Conservation (phyloP, 2,113 vertebrate species). For the Ornithorhynchus anatinus region DNA sequence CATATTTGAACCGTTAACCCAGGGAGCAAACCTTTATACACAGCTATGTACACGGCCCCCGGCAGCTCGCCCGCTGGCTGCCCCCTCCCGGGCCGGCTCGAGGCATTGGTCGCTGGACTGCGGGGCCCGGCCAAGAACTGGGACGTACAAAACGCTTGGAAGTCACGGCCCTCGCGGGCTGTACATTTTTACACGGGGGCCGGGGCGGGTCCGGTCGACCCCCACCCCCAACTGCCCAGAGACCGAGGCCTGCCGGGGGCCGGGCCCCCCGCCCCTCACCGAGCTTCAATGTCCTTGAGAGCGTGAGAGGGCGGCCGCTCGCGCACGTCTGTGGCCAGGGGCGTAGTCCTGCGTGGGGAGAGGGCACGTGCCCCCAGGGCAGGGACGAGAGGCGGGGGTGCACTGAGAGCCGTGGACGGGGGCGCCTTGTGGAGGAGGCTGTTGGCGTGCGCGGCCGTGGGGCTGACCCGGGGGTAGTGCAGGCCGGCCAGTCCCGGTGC, state of each 20-base stretch:
- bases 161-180: slow-evolving; percentile 74
- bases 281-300: slow-evolving; percentile 97
- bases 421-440: slow-evolving; percentile 93
- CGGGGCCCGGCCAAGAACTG: too few species aligned
- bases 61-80: too few species aligned
- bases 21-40: slow-evolving; percentile 85
- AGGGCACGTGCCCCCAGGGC: slow-evolving; percentile 85
- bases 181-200: slow-evolving; percentile 72
- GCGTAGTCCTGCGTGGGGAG: slow-evolving; percentile 94
- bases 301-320: slow-evolving; percentile 88
- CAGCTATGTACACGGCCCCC: slow-evolving; percentile 85
- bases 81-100: too few species aligned
- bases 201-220: not conserved
- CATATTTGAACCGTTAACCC: slow-evolving; percentile 96
- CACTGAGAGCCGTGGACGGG: slow-evolving; percentile 91
- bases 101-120: too few species aligned
- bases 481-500: slow-evolving; percentile 91
- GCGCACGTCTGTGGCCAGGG: slow-evolving; percentile 88
- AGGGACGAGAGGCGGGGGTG: slow-evolving; percentile 93
- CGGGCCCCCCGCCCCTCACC: slow-evolving; percentile 79
- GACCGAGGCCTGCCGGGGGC: too few species aligned
- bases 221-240: too few species aligned
- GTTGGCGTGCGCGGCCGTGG: slow-evolving; percentile 86
- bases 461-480: slow-evolving; percentile 94
- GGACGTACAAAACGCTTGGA: slow-evolving; percentile 82